phyloP scores from a whole-genome alignment of 37 sponge, comb jelly and placozoan species.

The Petrosia ficiformis region DNA sequence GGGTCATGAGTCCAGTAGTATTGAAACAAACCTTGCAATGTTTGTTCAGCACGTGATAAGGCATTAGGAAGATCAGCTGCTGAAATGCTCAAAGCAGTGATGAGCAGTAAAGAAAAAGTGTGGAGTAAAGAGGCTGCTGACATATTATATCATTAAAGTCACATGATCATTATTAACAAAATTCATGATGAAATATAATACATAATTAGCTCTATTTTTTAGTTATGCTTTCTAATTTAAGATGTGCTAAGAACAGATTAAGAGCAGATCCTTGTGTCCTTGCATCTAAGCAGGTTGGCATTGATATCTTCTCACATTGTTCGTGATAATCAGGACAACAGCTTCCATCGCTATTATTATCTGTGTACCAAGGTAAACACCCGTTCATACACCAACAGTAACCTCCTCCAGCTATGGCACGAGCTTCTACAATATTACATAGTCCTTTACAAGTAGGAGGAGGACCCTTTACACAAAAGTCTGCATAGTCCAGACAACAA shows the following conservation, averaged over 20 bases:
- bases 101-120: neutral
- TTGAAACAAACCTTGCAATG: constrained; percentile 27
- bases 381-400: constrained; percentile 35
- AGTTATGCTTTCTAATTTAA: neutral
- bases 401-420: constrained; percentile 22
- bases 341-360: constrained; percentile 44
- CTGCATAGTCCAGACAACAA: constrained; percentile 49
- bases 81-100: neutral
- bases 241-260: constrained; percentile 29
- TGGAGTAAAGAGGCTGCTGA: neutral
- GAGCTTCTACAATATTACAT: neutral
- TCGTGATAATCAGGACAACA: constrained; percentile 35
- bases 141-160: neutral
- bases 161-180: neutral
- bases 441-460: constrained; percentile 7
- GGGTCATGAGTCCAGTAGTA: constrained; percentile 41
- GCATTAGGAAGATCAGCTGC: constrained; percentile 1
- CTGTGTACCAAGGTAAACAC: constrained; percentile 33
- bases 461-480: constrained; percentile 7
- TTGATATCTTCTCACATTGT: constrained; percentile 8
- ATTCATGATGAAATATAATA: neutral
- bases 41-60: constrained; percentile 12
- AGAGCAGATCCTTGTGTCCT: constrained; percentile 35
- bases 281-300: constrained; percentile 36
- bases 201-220: neutral